A percentile compares a stretch with the other conserved stretches of the same genome.
phyloP scores from a whole-genome alignment of 2,797 vertebrate genomes.

The Rousettus madagascariensis region DNA sequence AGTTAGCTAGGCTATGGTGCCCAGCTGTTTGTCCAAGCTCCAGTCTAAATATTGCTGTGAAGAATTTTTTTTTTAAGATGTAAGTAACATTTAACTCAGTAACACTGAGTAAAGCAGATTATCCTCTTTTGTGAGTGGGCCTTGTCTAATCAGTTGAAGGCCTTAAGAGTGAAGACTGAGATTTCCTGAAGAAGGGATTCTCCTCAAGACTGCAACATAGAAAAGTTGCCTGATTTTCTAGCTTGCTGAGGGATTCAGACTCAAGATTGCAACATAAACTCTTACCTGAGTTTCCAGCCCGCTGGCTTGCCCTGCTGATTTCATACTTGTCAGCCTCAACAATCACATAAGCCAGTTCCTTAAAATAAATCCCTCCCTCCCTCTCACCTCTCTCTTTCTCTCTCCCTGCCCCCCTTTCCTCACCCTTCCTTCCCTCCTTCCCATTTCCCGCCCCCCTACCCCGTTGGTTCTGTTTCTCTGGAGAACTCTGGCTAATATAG shows the following conservation, averaged over 20 bases:
- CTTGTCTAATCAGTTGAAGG: background rate
- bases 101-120: background rate
- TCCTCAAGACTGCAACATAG: background rate
- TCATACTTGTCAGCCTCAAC: background rate
- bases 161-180: background rate
- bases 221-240: background rate
- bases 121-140: background rate
- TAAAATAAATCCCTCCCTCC: background rate
- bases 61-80: background rate
- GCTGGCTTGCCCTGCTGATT: background rate
- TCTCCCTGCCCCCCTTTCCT: background rate
- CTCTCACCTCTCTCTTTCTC: background rate
- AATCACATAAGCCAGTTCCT: background rate
- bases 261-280: background rate
- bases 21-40: background rate
- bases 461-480: background rate
- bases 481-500: background rate
- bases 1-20: background rate
- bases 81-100: background rate
- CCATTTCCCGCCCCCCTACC: background rate
- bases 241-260: background rate
- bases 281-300: background rate
- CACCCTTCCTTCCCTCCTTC: accelerated
- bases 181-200: background rate
- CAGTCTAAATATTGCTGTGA: background rate